Evolutionary conservation across 2,797 vertebrate species (phyloP), one percentile per base, ranked within the genome.

Genomic region (Paramormyrops hopkinsi): DNA sequence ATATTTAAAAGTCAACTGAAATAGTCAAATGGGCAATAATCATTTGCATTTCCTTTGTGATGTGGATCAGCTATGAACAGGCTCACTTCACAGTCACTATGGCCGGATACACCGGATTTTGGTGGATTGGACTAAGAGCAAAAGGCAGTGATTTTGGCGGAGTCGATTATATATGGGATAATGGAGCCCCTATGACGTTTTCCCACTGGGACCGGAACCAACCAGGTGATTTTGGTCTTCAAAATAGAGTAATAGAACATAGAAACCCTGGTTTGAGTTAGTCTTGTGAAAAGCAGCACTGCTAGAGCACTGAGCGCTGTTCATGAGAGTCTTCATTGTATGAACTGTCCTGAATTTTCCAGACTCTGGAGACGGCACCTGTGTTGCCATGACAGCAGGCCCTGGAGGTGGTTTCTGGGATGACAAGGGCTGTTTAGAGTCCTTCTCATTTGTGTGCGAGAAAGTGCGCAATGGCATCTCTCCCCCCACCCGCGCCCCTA

Each of bases 151-250:
- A 6, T 0, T 86, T 62, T 1, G 95, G 94, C 51, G 96, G 96
- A 1, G 94, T 96, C 50, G 94, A 97, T 92, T 97, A 96, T 89
- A 11, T 92, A 82, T 97, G 96, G 96, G 96, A 96, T 90, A 95
- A 94, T 0, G 94, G 91, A 4, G 88, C 9, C 0, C 85, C 94
- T 4, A 90, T 96, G 54, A 93, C 94, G 17, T 97, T 94, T 92
- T 95, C 95, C 54, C 94, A 97, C 94, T 96, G 96, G 96, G 95
- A 96, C 91, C 93, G 91, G 90, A 88, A 95, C n/a, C 95, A 96
- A 92, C 96, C 96, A 92, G 94, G 96, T 96, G 93, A 65, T 29
- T 11, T 73, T 86, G 54, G 48, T 44, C 25, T 69, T 29, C 44
- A 11, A 54, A 22, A 17, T 6, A 62, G n/a, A 9, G 19, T 46